Evolutionary conservation across 92 coral and sea anemone genomes (phyloP).

Genomic region (Porites evermanni): DNA sequence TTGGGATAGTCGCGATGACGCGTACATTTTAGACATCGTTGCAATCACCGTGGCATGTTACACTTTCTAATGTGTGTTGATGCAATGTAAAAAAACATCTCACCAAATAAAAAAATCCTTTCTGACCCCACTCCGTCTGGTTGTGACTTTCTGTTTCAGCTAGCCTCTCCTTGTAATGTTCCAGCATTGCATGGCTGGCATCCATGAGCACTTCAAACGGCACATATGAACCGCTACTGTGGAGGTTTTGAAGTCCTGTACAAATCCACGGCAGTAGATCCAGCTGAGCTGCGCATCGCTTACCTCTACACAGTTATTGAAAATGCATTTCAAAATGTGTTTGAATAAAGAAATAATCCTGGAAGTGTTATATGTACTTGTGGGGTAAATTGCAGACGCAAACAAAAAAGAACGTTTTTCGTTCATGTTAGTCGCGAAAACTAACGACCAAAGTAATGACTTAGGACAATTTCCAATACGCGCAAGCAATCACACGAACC

Average conservation of each 20-base stretch:
- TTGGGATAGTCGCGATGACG: too few species aligned
- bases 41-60: too few species aligned
- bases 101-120: slow-evolving; percentile 17
- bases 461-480: too few species aligned
- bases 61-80: neutral
- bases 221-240: neutral
- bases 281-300: slow-evolving; percentile 6
- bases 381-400: too few species aligned
- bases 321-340: too few species aligned
- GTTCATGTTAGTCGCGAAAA: too few species aligned
- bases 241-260: slow-evolving; percentile 32
- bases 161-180: slow-evolving; percentile 34
- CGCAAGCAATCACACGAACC: too few species aligned
- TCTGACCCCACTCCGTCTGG: neutral
- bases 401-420: too few species aligned
- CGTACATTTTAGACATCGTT: too few species aligned
- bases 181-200: slow-evolving; percentile 45
- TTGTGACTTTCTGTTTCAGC: neutral
- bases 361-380: too few species aligned
- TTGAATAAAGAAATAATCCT: too few species aligned
- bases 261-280: slow-evolving; percentile 57
- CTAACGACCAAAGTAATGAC: too few species aligned
- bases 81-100: neutral
- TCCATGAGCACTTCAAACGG: slow-evolving; percentile 61
- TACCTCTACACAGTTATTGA: neutral